Conservation (phyloP, 2,797 vertebrate genomes). For the Eleutherodactylus coqui region DNA sequence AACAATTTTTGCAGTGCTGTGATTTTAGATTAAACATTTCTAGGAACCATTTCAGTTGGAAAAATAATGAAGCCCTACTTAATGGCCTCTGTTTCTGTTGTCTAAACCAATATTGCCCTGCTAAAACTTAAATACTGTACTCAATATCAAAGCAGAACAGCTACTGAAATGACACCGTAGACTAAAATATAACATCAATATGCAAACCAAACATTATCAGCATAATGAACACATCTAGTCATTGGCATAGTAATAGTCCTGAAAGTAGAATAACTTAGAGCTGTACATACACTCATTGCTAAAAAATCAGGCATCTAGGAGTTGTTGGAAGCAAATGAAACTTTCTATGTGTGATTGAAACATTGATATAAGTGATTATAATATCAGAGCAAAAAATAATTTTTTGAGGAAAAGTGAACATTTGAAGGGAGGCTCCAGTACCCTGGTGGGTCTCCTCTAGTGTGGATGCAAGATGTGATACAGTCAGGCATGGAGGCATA, state of each 20-base stretch:
- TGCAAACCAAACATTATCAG: slow-evolving; percentile 19
- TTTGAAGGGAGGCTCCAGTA: too few species aligned
- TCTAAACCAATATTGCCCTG: slow-evolving; percentile 26
- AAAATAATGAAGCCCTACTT: slow-evolving; percentile 43
- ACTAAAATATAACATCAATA: slow-evolving; percentile 27
- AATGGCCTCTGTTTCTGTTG: slow-evolving; percentile 38
- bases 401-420: too few species aligned
- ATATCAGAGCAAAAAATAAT: too few species aligned
- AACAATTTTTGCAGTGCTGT: slow-evolving; percentile 44
- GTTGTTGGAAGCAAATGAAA: too few species aligned
- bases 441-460: too few species aligned
- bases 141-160: slow-evolving; percentile 9
- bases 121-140: slow-evolving; percentile 40
- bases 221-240: neutral
- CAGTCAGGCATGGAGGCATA: too few species aligned
- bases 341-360: too few species aligned
- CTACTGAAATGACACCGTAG: neutral
- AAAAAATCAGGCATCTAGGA: too few species aligned
- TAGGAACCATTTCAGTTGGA: slow-evolving; percentile 36
- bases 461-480: too few species aligned
- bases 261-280: neutral
- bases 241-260: neutral
- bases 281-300: neutral
- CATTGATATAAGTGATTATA: too few species aligned
- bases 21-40: slow-evolving; percentile 54